Conservation (phyloP, 92 coral and sea anemone species). For the Parazoanthus atlanticus region DNA sequence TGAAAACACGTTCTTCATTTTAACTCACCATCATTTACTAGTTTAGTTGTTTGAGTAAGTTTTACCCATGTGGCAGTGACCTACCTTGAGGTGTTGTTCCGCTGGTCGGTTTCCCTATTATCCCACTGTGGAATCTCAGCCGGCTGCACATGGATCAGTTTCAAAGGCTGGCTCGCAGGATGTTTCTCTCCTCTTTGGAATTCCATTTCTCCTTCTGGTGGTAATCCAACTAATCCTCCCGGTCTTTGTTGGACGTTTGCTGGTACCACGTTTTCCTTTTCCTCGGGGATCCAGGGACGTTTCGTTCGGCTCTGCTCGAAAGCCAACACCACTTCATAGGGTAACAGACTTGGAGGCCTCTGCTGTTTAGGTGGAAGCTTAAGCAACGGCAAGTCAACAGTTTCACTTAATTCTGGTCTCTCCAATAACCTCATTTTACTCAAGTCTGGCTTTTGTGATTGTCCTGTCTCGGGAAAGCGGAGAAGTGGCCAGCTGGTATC, state of each 20-base stretch:
- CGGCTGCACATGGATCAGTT: constrained; percentile 27
- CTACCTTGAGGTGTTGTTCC: constrained; percentile 25
- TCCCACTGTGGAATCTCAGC: not conserved
- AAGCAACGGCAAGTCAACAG: constrained; percentile 49
- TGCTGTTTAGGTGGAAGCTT: constrained; percentile 48
- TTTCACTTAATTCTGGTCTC: constrained; percentile 44
- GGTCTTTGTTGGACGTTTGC: not conserved
- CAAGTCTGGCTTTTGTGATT: constrained; percentile 55
- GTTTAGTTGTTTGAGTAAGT: no score
- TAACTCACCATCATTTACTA: not conserved
- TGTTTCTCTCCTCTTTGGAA: not conserved
- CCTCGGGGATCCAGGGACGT: not conserved
- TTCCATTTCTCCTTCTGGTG: not conserved
- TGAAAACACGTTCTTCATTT: not conserved
- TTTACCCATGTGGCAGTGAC: not conserved
- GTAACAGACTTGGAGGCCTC: constrained; percentile 61
- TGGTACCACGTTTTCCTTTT: constrained; percentile 35
- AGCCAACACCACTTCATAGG: constrained; percentile 61
- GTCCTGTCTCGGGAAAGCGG: constrained; percentile 55
- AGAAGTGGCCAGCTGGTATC: constrained; percentile 60
- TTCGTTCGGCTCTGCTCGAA: constrained; percentile 56
- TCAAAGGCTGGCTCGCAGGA: constrained; percentile 1
- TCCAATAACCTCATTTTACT: constrained; percentile 63
- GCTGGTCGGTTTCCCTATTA: not conserved
- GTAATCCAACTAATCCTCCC: not conserved